Percentiles rank a stretch among this genome's conserved stretches.
These are phyloP conservation scores for Ahaetulla prasina DNA, from an alignment of 2,113 vertebrate genomes.

Conservation along the genomic window DNA sequence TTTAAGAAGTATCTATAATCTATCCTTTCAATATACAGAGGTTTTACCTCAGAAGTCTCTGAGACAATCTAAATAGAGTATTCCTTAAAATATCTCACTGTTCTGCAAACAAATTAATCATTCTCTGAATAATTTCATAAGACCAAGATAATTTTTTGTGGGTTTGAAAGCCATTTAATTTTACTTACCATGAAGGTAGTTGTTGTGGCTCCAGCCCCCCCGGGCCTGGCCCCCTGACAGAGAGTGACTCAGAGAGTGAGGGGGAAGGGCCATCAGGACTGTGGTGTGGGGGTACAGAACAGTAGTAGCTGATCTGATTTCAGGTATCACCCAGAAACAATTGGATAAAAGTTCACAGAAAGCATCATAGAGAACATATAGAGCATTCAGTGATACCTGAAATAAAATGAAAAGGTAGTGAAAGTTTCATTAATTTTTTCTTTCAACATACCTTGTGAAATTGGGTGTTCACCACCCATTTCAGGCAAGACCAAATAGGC, in stretches of 20 bases:
- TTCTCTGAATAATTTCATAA: background rate
- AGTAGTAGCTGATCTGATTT: background rate
- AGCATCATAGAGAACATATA: background rate
- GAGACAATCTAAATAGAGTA: background rate
- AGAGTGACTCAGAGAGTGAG: too few species aligned
- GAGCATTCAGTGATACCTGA: background rate
- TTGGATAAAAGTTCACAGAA: background rate
- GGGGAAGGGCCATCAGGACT: too few species aligned
- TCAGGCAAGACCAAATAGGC: background rate
- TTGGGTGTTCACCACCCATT: background rate
- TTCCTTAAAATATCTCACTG: background rate
- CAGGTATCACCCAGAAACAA: background rate
- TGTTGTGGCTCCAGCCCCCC: too few species aligned
- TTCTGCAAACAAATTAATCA: background rate
- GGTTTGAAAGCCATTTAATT: background rate
- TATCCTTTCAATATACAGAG: background rate
- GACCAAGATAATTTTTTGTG: background rate
- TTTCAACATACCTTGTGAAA: background rate
- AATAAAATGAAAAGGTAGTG: background rate
- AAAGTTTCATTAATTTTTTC: background rate
- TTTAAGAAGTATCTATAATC: background rate
- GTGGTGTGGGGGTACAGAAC: too few species aligned
- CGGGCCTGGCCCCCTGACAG: too few species aligned
- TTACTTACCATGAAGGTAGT: background rate
- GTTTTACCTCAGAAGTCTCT: background rate